A percentile compares a stretch with the other conserved stretches of the same genome.
phyloP scores from a whole-genome alignment of 2,888 invertebrate species.

The Taenaris catops region DNA sequence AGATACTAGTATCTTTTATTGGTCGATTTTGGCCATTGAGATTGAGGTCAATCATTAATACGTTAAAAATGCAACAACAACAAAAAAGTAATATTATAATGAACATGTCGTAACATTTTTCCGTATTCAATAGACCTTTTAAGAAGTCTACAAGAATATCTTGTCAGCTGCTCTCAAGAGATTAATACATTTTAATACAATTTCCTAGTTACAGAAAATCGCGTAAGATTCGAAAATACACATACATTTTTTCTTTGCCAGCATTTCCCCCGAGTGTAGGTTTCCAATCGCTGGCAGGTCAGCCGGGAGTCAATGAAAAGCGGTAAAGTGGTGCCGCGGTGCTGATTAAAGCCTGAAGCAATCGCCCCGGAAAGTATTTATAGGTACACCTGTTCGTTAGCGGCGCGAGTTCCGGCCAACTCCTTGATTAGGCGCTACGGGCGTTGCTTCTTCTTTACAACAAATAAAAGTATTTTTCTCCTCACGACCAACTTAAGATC shows the following conservation, averaged over 20 bases:
- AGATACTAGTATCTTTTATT: too few species aligned
- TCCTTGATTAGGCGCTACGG: constrained; percentile 78
- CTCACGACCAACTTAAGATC: constrained; percentile 43
- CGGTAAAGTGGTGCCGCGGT: constrained; percentile 72
- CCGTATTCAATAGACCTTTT: too few species aligned
- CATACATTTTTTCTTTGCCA: constrained; percentile 58
- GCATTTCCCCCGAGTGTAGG: constrained; percentile 61
- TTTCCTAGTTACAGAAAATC: constrained; percentile 27
- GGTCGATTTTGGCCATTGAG: too few species aligned
- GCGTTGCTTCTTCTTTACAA: constrained; percentile 66
- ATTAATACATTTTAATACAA: constrained; percentile 27
- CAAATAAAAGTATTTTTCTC: constrained; percentile 67
- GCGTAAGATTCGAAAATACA: constrained; percentile 42
- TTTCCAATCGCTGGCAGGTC: constrained; percentile 71
- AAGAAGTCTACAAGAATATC: too few species aligned
- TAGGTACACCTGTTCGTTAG: constrained; percentile 80
- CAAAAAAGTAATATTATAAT: too few species aligned
- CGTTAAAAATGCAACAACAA: too few species aligned
- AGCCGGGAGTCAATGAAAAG: constrained; percentile 74
- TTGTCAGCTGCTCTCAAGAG: constrained; percentile 24
- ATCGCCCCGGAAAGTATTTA: constrained; percentile 77
- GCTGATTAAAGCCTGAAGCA: constrained; percentile 79
- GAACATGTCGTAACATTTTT: too few species aligned
- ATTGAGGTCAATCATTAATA: too few species aligned
- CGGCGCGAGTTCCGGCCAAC: constrained; percentile 70